phyloP scores from a whole-genome alignment of 2,797 vertebrate genomes.

The Luscinia megarhynchos region DNA sequence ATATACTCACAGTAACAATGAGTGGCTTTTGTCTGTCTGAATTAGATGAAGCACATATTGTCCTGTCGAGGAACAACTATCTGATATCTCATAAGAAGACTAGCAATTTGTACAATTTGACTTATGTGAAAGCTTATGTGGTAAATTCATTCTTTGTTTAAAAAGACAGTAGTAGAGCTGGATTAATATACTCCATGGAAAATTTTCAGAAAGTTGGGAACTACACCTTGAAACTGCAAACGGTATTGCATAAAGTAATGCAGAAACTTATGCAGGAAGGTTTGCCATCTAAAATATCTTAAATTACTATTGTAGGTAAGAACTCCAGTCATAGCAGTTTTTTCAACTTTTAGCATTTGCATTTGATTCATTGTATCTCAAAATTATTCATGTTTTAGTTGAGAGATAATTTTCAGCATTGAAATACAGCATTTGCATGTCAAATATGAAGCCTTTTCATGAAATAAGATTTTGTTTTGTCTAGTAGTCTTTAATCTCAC shows the following conservation, averaged over 20 bases:
- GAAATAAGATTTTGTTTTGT: neutral
- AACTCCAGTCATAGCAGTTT: constrained; percentile 15
- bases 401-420: neutral
- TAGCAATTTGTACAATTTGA: neutral
- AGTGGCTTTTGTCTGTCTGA: neutral
- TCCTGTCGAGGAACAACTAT: neutral
- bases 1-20: neutral
- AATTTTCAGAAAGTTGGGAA: constrained; percentile 79
- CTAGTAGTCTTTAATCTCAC: neutral
- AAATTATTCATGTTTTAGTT: neutral
- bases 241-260: constrained; percentile 80
- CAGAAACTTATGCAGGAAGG: constrained; percentile 73
- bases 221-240: constrained; percentile 83
- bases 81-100: neutral
- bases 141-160: neutral
- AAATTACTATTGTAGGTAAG: constrained; percentile 86
- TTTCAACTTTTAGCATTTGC: neutral
- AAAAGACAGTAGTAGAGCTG: neutral
- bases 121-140: neutral
- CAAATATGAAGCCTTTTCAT: neutral
- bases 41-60: neutral
- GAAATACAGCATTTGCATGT: neutral
- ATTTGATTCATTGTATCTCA: neutral
- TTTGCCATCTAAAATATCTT: constrained; percentile 80
- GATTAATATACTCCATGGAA: constrained; percentile 38